Conservation (phyloP, 2,888 invertebrate genomes). For the Heterodera filipjevi region DNA sequence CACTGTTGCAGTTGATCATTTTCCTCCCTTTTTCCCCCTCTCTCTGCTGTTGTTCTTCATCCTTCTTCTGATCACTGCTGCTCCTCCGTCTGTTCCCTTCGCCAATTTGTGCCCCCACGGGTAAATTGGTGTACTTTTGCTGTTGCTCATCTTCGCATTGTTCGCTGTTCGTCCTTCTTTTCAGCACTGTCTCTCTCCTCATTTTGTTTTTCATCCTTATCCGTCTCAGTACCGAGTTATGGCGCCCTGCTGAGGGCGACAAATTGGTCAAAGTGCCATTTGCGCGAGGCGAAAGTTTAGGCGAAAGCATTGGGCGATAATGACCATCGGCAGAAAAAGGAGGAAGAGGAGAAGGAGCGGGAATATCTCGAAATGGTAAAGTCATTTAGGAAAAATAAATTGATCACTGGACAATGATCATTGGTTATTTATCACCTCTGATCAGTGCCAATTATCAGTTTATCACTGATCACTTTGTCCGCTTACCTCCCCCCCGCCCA, state of each 20-base stretch:
- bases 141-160: not conserved
- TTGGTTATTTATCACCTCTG: not conserved
- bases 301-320: not conserved
- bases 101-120: not conserved
- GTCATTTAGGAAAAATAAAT: too few relatives aligned
- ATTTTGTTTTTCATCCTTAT: slow-evolving; percentile 5
- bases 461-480: not conserved
- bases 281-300: not conserved
- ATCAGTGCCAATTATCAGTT: not conserved
- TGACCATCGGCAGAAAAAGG: not conserved
- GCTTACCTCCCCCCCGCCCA: not conserved
- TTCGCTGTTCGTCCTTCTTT: not conserved
- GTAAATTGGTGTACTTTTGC: slow-evolving; percentile 14
- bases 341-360: not conserved
- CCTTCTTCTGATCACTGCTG: not conserved
- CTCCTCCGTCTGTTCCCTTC: not conserved
- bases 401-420: too few relatives aligned
- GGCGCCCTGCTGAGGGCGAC: not conserved
- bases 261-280: not conserved
- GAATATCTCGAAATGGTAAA: too few relatives aligned
- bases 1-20: not conserved
- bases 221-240: not conserved
- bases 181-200: not conserved
- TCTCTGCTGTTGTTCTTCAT: not conserved
- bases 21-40: not conserved